Base-by-base conservation (phyloP, 1,140 invertebrate genomes). In the Trichonephila clavipes region DNA sequence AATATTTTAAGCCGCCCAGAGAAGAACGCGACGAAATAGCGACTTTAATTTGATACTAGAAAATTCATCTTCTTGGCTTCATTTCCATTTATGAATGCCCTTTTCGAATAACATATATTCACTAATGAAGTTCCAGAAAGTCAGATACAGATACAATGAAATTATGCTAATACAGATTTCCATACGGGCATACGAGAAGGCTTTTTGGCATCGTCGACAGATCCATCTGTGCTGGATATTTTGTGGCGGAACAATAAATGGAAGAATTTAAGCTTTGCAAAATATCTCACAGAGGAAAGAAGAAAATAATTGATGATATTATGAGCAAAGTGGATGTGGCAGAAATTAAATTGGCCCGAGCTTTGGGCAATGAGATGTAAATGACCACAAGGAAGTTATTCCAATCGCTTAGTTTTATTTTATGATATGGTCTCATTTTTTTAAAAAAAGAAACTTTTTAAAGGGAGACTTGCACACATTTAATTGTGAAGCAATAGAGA, bases 91-190 rank as follows among this genome's bases (percentile, higher is more conserved):
- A 85, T 85, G 82, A 85, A 85, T 85, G 82, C 82, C 24, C 82
- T 85, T 58, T 85, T 59, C 82, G 82, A 85, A 51, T 44, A 85
- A 85, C 82, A 58, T 85, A 85, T 85, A 85, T 61, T 34, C 82
- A 89, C 88, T 72, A 72, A 89, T 89, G 66, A 89, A 89, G 72
- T 89, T 69, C 62, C 14, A 24, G 62, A 85, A 85, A 69, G 64
- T 69, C 64, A n/a, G 21, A 77, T 72, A 89, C 44, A 58, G 64
- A 51, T 14, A 51, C 64, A 89, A 51, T 58, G 88, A 72, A 89
- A 89, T 72, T 89, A 89, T 89, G 88, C 62, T 72, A 89, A 89
- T 89, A 51, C 12, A 28, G 44, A 44, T 83, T 94, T 88, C 62
- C 28, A 28, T 88, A 82, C 18, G 24, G 18, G 19, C 82, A 66